These are phyloP conservation scores for Oryctolagus cuniculus DNA, from an alignment of 2,113 vertebrate species.

Conservation along the genomic window DNA sequence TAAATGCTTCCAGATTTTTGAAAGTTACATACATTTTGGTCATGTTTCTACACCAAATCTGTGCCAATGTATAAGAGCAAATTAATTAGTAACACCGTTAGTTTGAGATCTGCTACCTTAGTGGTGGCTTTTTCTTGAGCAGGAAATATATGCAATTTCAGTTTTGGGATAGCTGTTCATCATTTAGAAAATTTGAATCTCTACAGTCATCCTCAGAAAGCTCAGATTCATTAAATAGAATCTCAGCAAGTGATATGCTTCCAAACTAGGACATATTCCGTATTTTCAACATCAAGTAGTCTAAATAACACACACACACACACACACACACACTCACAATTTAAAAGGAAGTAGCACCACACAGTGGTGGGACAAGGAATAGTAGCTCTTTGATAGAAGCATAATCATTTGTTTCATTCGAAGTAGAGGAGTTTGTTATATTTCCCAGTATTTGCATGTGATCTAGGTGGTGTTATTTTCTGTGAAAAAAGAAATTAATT, in stretches of 20 bases:
- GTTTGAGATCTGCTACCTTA: not conserved
- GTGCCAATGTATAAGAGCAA: not conserved
- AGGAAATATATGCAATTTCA: conserved; percentile 24
- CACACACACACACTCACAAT: not conserved
- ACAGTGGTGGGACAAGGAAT: conserved; percentile 8
- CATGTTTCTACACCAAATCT: conserved; percentile 17
- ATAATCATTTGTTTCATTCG: not conserved
- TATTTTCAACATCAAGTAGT: not conserved
- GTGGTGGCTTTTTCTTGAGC: not conserved
- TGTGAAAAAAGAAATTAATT: not conserved
- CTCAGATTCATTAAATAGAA: conserved; percentile 12
- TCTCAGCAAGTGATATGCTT: not conserved
- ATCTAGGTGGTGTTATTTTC: not conserved
- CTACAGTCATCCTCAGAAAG: not conserved
- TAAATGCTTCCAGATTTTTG: conserved; percentile 31
- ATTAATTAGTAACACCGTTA: not conserved
- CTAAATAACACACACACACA: conserved; percentile 12
- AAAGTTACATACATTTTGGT: not conserved
- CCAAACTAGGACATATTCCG: not conserved
- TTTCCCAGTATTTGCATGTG: conserved; percentile 5
- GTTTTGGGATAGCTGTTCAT: not conserved
- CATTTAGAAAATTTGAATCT: conserved; percentile 21
- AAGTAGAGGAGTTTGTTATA: not conserved
- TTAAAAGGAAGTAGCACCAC: conserved; percentile 67
- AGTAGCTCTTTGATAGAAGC: not conserved